Percentiles rank a stretch among this genome's conserved stretches.
These are phyloP conservation scores for Aphelinus atriplicis DNA, from an alignment of 1,140 invertebrate species.

Conservation along the genomic window DNA sequence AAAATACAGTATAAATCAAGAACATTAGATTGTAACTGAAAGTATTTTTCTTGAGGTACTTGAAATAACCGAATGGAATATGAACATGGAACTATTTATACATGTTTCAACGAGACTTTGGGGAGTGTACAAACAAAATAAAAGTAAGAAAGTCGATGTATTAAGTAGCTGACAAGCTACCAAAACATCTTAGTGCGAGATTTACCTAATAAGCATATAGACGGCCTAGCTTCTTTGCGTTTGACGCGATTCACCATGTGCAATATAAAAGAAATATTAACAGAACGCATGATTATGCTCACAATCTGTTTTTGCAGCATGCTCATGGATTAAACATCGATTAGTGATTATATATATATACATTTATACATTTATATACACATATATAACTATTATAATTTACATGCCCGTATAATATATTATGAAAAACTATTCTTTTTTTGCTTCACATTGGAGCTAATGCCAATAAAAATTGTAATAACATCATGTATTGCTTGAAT, in stretches of 20 bases:
- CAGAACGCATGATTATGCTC: background rate
- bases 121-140: background rate
- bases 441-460: conserved; percentile 38
- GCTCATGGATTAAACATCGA: background rate
- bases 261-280: conserved; percentile 12
- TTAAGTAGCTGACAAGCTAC: background rate
- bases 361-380: background rate
- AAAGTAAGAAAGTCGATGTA: conserved; percentile 12
- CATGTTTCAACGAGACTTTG: too few relatives aligned
- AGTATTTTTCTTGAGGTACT: too few relatives aligned
- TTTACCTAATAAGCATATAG: conserved; percentile 1
- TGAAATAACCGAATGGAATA: too few relatives aligned
- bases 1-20: too few relatives aligned
- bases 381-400: conserved; percentile 14
- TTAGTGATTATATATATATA: conserved; percentile 12
- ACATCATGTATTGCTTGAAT: conserved; percentile 6
- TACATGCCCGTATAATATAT: conserved; percentile 17
- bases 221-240: conserved; percentile 14
- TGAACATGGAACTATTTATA: too few relatives aligned
- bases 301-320: conserved; percentile 8
- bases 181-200: conserved; percentile 1
- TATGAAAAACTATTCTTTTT: conserved; percentile 6
- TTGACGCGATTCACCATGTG: conserved; percentile 15
- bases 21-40: too few relatives aligned
- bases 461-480: conserved; percentile 29